Conservation (phyloP, 2,888 invertebrate species). For the Sphaerolaimus hirsutus region DNA sequence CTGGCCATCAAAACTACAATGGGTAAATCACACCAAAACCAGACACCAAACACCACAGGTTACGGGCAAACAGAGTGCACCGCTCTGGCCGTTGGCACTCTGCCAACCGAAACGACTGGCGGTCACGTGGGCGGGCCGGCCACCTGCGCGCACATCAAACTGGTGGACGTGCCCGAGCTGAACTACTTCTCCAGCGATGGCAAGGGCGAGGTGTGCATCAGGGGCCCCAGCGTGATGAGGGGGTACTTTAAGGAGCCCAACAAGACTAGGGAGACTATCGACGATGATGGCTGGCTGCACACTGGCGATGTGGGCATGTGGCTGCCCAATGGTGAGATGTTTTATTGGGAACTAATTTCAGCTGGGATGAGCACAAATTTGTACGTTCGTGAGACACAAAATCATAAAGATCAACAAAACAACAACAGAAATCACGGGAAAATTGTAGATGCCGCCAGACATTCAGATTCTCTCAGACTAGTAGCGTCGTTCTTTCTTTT, state of each 20-base stretch:
- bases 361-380: no score
- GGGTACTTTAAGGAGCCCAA: constrained; percentile 38
- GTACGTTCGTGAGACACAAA: no score
- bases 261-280: constrained; percentile 65
- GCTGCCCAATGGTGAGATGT: not conserved
- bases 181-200: constrained; percentile 34
- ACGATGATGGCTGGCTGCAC: constrained; percentile 64
- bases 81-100: constrained; percentile 43
- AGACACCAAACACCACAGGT: no score
- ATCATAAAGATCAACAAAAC: no score
- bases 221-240: constrained; percentile 6
- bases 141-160: constrained; percentile 72
- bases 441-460: no score
- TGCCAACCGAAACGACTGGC: constrained; percentile 23
- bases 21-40: no score
- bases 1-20: no score
- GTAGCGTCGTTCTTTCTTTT: no score
- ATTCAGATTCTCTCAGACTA: no score
- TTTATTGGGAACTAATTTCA: no score
- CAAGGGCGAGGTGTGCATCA: constrained; percentile 19
- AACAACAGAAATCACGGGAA: no score
- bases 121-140: constrained; percentile 83
- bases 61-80: constrained; percentile 24
- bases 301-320: constrained; percentile 46
- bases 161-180: constrained; percentile 93